Percentiles rank a stretch among this genome's conserved stretches.
Evolutionary conservation across 2,888 invertebrate species (phyloP).

Genomic region (Lamproptera curius): DNA sequence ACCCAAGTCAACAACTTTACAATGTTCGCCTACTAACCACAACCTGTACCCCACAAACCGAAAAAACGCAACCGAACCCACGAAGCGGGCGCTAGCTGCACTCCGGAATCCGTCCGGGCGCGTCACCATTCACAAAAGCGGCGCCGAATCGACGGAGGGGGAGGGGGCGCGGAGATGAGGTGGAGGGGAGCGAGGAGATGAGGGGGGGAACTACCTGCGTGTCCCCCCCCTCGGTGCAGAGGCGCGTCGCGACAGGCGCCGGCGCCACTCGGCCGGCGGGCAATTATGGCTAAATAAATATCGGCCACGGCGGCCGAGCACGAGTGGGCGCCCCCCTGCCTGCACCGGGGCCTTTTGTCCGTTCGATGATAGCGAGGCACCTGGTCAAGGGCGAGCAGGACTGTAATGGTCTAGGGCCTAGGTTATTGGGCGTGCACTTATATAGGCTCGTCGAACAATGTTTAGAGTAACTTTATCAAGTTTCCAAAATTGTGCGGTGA

Average conservation of each 20-base stretch:
- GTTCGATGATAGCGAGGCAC: too few species aligned
- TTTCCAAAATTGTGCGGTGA: too few species aligned
- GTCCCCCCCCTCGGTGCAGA: conserved; percentile 25
- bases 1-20: not conserved
- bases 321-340: not conserved
- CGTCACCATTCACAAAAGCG: not conserved
- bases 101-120: not conserved
- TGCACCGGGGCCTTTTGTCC: too few species aligned
- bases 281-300: conserved; percentile 78
- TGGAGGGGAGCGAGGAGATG: too few species aligned
- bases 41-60: not conserved
- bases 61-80: not conserved
- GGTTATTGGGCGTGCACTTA: too few species aligned
- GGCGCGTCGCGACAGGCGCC: conserved; percentile 68
- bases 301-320: conserved; percentile 60
- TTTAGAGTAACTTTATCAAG: too few species aligned
- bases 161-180: not conserved
- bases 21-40: not conserved
- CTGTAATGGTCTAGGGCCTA: too few species aligned
- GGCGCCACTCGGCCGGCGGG: conserved; percentile 75
- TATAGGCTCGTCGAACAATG: too few species aligned
- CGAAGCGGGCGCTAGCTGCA: too few species aligned
- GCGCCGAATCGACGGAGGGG: conserved; percentile 43
- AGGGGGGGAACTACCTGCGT: conserved; percentile 50
- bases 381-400: too few species aligned